Base-by-base conservation (phyloP, 2,113 vertebrate genomes). In the Tonatia bakeri region DNA sequence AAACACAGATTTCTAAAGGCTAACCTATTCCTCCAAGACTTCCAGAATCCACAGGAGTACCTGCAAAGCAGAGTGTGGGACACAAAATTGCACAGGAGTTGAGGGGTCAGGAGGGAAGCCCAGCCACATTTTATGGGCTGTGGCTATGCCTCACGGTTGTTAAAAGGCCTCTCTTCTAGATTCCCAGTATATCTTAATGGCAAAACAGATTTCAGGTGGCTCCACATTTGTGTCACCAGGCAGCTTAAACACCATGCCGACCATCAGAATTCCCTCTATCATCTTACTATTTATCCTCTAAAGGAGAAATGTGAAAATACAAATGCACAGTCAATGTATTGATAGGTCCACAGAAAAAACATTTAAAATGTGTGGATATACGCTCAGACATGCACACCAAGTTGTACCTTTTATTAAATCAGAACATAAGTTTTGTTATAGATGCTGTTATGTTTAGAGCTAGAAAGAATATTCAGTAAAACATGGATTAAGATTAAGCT, bases 1-100 rank as follows among this genome's bases (percentile, higher is more conserved):
- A 81, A 76, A 79, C 28, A 26, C 1, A 0, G 11, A 15, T 65
- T 81, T 61, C 56, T 91, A 19, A 69, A 69, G 76, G 47, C 45
- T 14, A 64, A 69, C 24, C 52, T 72, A 28, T 28, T 69, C 33
- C 56, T 20, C 83, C 4, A 16, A 38, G 64, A 17, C 56, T 87
- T 50, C 11, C 0, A 13, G 90, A 75, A 64, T 50, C 50, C 86
- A 81, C 36, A 4, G 24, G 36, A 64, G n/a, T 16, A 17, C 79
- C 50, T 70, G 45, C 91, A 47, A 9, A 69, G 90, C 56, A 2
- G 9, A 38, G 24, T 0, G 10, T 3, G 16, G 20, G 31, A 15
- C 2, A 0, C 50, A 43, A 31, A 45, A 17, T 38, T 0, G 0
- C 40, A 3, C 4, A 7, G 36, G 43, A 12, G 28, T 3, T 24